These are phyloP conservation scores for Actenoides hombroni DNA, from an alignment of 2,113 vertebrate genomes.

Conservation along the genomic window DNA sequence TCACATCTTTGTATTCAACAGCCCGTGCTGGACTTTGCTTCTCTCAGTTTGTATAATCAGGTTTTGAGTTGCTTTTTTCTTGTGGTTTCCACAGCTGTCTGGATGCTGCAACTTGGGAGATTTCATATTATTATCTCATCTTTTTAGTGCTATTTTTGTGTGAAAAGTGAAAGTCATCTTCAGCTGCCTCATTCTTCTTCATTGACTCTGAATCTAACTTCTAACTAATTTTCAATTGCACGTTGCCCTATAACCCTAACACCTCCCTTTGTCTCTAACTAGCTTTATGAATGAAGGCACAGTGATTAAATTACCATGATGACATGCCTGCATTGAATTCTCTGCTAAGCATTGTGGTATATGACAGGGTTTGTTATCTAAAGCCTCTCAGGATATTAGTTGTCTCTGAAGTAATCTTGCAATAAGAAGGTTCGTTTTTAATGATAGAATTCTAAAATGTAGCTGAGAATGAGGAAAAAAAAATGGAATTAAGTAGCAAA, in stretches of 20 bases:
- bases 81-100: neutral
- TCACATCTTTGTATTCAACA: neutral
- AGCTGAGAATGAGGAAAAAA: neutral
- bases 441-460: neutral
- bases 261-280: neutral
- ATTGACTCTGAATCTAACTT: neutral
- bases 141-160: neutral
- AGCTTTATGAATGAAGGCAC: neutral
- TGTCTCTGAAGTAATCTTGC: neutral
- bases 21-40: neutral
- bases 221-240: neutral
- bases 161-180: neutral
- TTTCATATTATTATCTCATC: neutral
- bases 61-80: neutral
- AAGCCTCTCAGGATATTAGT: neutral
- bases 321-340: neutral
- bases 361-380: neutral
- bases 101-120: neutral
- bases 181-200: neutral
- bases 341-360: neutral
- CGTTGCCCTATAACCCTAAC: neutral
- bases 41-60: neutral
- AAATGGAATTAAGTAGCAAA: neutral
- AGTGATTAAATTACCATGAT: slow-evolving; percentile 12
- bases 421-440: neutral